Percentiles rank a stretch among this genome's conserved stretches.
Evolutionary conservation across 1,140 invertebrate genomes (phyloP).

Genomic region (Aleiodes sp.): DNA sequence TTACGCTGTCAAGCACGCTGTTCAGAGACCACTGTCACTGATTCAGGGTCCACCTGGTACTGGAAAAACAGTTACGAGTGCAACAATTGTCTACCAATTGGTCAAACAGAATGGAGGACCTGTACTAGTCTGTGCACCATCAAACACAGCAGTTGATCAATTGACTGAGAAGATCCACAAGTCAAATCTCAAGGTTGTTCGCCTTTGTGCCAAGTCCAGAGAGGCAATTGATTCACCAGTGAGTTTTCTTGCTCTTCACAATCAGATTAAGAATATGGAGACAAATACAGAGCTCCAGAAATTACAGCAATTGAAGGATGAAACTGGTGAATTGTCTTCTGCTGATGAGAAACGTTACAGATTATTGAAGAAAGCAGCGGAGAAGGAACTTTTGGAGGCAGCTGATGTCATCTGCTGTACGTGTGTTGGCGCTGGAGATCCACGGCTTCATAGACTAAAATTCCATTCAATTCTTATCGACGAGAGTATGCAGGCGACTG

Average conservation of each 20-base stretch:
- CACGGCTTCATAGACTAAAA: conserved; percentile 87
- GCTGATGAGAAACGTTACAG: conserved; percentile 96
- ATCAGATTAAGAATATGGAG: conserved; percentile 95
- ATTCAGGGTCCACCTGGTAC: conserved; percentile 97
- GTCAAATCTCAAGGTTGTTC: conserved; percentile 96
- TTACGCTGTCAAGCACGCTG: conserved; percentile 98
- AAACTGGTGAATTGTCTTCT: conserved; percentile 93
- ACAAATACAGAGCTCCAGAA: conserved; percentile 92
- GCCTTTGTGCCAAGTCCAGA: conserved; percentile 96
- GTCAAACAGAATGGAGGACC: conserved; percentile 94
- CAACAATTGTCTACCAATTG: conserved; percentile 98
- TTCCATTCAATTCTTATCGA: conserved; percentile 99
- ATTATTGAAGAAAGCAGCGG: conserved; percentile 89
- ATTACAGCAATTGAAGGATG: conserved; percentile 95
- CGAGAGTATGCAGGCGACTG: conserved; percentile 96
- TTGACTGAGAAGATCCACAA: conserved; percentile 98
- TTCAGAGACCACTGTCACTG: conserved; percentile 94
- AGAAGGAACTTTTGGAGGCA: conserved; percentile 91
- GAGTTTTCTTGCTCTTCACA: conserved; percentile 95
- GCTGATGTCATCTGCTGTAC: conserved; percentile 99
- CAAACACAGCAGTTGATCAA: conserved; percentile 99
- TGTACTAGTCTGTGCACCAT: conserved; percentile 97
- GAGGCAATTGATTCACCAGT: conserved; percentile 99
- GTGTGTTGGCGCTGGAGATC: conserved; percentile 98
- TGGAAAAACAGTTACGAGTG: conserved; percentile 99